Percentiles rank a stretch among this genome's conserved stretches.
Evolutionary conservation across 2,113 vertebrate species (phyloP).

Genomic region (Sceloporus undulatus): DNA sequence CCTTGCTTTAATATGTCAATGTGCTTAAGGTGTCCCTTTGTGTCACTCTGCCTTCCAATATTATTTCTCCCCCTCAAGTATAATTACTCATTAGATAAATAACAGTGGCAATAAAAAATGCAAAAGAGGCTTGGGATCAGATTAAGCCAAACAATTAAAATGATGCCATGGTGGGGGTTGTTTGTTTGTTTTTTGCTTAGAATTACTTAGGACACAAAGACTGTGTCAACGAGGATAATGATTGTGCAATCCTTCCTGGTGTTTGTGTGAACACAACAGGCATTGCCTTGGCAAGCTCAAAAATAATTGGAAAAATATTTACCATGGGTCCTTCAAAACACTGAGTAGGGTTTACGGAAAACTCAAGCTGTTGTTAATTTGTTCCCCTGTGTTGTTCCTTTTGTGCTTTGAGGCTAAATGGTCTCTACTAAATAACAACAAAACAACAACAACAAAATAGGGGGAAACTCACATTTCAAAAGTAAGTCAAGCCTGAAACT

Average conservation of each 20-base stretch:
- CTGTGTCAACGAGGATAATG: slow-evolving; percentile 26
- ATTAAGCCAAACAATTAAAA: slow-evolving; percentile 37
- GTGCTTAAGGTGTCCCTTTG: slow-evolving; percentile 19
- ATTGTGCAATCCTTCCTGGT: neutral
- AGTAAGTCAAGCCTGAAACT: slow-evolving; percentile 48
- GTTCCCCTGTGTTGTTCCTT: slow-evolving; percentile 30
- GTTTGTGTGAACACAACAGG: slow-evolving; percentile 1
- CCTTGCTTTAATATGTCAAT: slow-evolving; percentile 30
- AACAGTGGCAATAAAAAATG: slow-evolving; percentile 38
- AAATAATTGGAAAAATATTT: slow-evolving; percentile 42
- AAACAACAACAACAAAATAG: neutral
- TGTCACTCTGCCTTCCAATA: slow-evolving; percentile 21
- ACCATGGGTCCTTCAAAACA: neutral
- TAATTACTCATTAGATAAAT: slow-evolving; percentile 25
- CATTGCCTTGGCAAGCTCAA: slow-evolving; percentile 20
- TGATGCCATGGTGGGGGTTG: neutral
- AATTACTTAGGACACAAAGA: slow-evolving; percentile 19
- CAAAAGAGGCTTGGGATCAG: neutral
- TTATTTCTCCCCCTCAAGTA: slow-evolving; percentile 26
- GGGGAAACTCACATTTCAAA: slow-evolving; percentile 29
- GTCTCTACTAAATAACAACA: slow-evolving; percentile 14
- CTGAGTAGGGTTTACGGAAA: neutral
- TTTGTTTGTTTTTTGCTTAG: slow-evolving; percentile 21
- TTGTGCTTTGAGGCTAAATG: slow-evolving; percentile 53
- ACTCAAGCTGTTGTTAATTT: neutral